A percentile compares a stretch with the other conserved stretches of the same genome.
Conservation (phyloP, 2,113 vertebrate genomes). For the Meriones unguiculatus region DNA sequence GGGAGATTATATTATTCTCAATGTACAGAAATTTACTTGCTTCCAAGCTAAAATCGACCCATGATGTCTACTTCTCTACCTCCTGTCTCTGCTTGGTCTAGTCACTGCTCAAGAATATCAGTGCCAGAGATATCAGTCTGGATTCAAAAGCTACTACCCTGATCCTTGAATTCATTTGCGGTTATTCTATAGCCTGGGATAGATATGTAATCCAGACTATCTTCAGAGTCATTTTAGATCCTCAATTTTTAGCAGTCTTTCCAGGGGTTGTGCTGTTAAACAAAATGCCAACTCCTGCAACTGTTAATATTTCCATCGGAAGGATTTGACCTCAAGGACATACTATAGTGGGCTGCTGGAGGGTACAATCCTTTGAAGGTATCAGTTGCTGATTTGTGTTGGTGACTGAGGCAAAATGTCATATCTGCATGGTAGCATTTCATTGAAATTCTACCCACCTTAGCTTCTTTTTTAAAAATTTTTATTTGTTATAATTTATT, state of each 20-base stretch:
- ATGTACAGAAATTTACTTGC: not conserved
- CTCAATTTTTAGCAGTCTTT: not conserved
- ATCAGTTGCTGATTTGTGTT: no score
- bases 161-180: not conserved
- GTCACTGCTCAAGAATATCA: not conserved
- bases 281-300: not conserved
- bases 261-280: not conserved
- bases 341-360: not conserved
- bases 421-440: not conserved
- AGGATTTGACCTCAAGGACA: not conserved
- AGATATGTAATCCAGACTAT: not conserved
- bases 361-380: not conserved
- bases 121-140: no score
- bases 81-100: not conserved
- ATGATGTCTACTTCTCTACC: not conserved
- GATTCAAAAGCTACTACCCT: not conserved
- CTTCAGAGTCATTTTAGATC: not conserved
- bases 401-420: no score
- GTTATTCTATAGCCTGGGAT: not conserved
- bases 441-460: not conserved
- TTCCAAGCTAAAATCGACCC: not conserved
- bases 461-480: no score
- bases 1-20: not conserved
- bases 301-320: not conserved
- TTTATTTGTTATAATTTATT: no score